Conservation (phyloP, 2,888 invertebrate species). For the Biston betularia region DNA sequence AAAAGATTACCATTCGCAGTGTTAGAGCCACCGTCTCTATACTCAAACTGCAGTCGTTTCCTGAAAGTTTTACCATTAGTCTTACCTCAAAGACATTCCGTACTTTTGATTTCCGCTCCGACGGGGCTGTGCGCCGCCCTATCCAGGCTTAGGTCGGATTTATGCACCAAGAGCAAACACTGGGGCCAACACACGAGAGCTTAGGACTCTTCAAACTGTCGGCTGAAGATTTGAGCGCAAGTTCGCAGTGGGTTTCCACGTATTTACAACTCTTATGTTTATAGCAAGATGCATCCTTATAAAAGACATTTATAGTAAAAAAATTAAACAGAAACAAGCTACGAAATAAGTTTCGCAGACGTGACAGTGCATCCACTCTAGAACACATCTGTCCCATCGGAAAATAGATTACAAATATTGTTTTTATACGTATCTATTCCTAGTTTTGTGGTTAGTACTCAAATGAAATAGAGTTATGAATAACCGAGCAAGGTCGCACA, state of each 20-base stretch:
- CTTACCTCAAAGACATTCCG: conserved; percentile 22
- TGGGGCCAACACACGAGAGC: conserved; percentile 34
- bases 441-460: too few relatives aligned
- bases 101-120: conserved; percentile 46
- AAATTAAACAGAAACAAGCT: too few relatives aligned
- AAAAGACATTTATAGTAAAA: too few relatives aligned
- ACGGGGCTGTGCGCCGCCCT: conserved; percentile 48
- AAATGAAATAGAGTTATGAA: too few relatives aligned
- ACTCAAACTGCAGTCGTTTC: conserved; percentile 11
- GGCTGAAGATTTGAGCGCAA: conserved; percentile 45
- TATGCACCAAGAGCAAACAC: conserved; percentile 54
- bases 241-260: conserved; percentile 30
- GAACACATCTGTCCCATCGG: too few relatives aligned
- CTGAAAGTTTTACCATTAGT: conserved; percentile 10
- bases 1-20: not conserved
- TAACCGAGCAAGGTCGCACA: too few relatives aligned
- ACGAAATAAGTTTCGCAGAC: too few relatives aligned
- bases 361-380: too few relatives aligned
- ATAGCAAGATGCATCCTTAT: too few relatives aligned
- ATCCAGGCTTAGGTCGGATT: conserved; percentile 53
- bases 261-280: not conserved
- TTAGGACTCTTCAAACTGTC: conserved; percentile 42
- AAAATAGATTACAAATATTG: too few relatives aligned
- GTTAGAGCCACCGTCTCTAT: not conserved
- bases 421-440: too few relatives aligned